A percentile compares a stretch with the other conserved stretches of the same genome.
Conservation (phyloP, 2,113 vertebrate genomes). For the Monarcha castaneiventris region DNA sequence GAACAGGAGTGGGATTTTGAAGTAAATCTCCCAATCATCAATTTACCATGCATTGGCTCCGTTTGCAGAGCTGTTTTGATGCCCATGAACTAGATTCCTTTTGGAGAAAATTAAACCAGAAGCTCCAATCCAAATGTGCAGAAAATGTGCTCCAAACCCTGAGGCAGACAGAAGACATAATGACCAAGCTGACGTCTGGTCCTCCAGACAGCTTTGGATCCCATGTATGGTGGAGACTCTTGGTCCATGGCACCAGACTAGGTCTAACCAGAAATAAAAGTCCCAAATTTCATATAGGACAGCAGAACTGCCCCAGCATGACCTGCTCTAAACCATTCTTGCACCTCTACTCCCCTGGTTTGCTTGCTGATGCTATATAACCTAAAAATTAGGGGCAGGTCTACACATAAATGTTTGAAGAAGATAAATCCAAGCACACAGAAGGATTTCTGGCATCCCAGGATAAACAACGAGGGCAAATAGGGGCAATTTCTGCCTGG, state of each 20-base stretch:
- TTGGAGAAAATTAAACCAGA: constrained; percentile 13
- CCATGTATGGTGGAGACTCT: accelerated
- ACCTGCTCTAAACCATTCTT: not conserved
- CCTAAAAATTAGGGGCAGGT: not conserved
- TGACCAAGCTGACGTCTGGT: not conserved
- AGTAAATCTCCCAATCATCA: constrained; percentile 30
- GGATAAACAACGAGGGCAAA: not conserved
- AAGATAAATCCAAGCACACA: not conserved
- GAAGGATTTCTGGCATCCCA: not conserved
- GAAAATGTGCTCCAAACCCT: not conserved
- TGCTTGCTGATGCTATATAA: not conserved
- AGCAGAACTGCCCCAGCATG: not conserved
- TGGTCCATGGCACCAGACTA: not conserved
- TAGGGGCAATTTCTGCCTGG: not conserved
- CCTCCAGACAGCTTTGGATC: not conserved
- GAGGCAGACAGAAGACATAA: not conserved
- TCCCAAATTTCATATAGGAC: not conserved
- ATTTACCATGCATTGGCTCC: not conserved
- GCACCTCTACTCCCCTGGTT: not conserved
- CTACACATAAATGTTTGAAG: not conserved
- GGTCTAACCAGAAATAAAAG: not conserved
- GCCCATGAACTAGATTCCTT: not conserved
- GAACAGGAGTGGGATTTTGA: constrained; percentile 24
- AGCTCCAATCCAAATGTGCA: not conserved
- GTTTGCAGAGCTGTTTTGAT: not conserved